Evolutionary conservation across 2,888 invertebrate species (phyloP).

Genomic region (Drosophila aldrichi): DNA sequence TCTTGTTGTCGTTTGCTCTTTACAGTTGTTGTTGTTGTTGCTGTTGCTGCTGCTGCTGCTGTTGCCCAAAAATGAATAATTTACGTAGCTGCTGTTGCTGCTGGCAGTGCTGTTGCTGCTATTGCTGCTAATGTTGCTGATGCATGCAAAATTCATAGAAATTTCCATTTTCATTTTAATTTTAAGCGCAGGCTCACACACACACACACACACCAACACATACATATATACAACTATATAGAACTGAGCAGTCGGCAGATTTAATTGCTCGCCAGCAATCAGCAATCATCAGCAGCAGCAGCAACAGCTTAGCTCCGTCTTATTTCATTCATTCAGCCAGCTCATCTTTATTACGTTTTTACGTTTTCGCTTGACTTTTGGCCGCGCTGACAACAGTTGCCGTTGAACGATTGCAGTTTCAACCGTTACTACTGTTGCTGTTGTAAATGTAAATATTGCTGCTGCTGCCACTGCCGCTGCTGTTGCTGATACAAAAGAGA

Average conservation of each 20-base stretch:
- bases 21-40: constrained; percentile 11
- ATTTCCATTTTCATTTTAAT: constrained; percentile 71
- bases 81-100: constrained; percentile 46
- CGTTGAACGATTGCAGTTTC: constrained; percentile 5
- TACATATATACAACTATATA: constrained; percentile 18
- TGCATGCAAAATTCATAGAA: constrained; percentile 75
- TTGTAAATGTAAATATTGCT: constrained; percentile 20
- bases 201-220: neutral
- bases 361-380: constrained; percentile 7
- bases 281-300: constrained; percentile 34
- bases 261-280: constrained; percentile 63
- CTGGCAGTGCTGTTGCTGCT: constrained; percentile 18
- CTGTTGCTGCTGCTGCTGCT: neutral
- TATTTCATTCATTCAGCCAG: constrained; percentile 19
- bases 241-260: constrained; percentile 50
- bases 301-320: constrained; percentile 13
- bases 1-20: constrained; percentile 55
- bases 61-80: constrained; percentile 75
- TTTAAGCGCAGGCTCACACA: constrained; percentile 62
- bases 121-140: constrained; percentile 56
- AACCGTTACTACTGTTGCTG: constrained; percentile 5
- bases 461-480: neutral
- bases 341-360: constrained; percentile 22
- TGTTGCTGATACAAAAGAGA: neutral
- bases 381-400: constrained; percentile 36